A percentile compares a stretch with the other conserved stretches of the same genome.
phyloP scores from a whole-genome alignment of 2,888 invertebrate genomes.

The Drosophila greeni region DNA sequence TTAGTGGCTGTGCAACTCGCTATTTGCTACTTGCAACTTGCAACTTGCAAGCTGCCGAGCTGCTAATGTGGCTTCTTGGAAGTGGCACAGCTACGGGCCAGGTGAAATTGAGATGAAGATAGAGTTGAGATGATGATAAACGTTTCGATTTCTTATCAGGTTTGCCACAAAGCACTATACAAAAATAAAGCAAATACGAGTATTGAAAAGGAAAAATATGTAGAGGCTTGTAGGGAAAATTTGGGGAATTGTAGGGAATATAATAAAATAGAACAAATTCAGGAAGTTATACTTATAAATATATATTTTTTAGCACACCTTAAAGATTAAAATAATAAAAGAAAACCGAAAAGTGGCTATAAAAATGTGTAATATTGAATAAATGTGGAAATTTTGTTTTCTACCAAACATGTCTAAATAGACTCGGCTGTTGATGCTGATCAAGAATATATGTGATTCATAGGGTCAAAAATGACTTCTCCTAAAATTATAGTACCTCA shows the following conservation, averaged over 20 bases:
- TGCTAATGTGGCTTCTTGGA: conserved; percentile 23
- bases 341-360: no score
- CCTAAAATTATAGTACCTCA: no score
- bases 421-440: neutral
- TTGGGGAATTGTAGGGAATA: no score
- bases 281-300: no score
- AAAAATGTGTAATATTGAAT: no score
- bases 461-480: neutral
- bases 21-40: conserved; percentile 5
- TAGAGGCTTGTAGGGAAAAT: neutral
- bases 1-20: conserved; percentile 1
- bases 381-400: no score
- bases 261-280: neutral
- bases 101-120: conserved; percentile 19
- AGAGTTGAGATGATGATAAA: conserved; percentile 13
- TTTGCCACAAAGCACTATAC: conserved; percentile 7
- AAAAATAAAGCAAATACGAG: neutral
- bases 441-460: neutral
- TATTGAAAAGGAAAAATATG: neutral
- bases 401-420: no score
- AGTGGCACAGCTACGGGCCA: conserved; percentile 24
- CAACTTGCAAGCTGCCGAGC: neutral
- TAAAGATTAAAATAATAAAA: no score
- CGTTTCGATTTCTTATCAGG: conserved; percentile 24
- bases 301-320: no score